Evolutionary conservation across 2,113 vertebrate genomes (phyloP).

Genomic region (Cryptomyrus ogoouensis): DNA sequence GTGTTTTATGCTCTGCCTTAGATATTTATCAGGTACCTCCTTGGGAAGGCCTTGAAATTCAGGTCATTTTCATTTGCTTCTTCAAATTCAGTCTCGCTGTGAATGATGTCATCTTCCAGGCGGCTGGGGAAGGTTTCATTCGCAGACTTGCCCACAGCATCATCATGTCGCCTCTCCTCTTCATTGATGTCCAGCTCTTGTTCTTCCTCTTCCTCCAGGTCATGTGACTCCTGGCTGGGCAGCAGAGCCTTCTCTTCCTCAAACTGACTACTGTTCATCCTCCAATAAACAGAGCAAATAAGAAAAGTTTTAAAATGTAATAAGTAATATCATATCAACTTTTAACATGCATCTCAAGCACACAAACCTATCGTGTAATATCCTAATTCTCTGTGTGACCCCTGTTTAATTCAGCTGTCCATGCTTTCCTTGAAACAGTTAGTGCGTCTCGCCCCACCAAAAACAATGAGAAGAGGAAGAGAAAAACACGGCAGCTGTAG

Average conservation of each 20-base stretch:
- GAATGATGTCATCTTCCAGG: slow-evolving; percentile 63
- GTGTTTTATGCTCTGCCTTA: neutral
- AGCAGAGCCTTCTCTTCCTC: slow-evolving; percentile 80
- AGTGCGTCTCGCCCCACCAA: neutral
- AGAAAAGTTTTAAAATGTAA: neutral
- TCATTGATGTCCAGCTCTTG: slow-evolving; percentile 84
- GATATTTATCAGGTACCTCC: slow-evolving; percentile 58
- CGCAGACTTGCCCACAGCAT: slow-evolving; percentile 60
- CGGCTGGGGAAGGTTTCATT: slow-evolving; percentile 60
- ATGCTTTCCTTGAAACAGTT: slow-evolving; percentile 22
- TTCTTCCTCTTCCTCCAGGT: slow-evolving; percentile 83
- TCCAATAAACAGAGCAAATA: slow-evolving; percentile 34
- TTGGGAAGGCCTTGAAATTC: slow-evolving; percentile 80
- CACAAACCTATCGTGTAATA: neutral
- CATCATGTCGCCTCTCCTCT: slow-evolving; percentile 68
- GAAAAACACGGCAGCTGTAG: slow-evolving; percentile 39
- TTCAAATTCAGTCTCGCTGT: slow-evolving; percentile 75
- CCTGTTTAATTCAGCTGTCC: slow-evolving; percentile 9
- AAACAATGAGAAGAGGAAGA: slow-evolving; percentile 21
- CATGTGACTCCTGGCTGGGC: slow-evolving; percentile 68
- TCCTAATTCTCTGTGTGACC: neutral
- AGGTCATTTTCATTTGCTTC: slow-evolving; percentile 71
- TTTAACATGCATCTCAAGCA: neutral
- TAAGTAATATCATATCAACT: neutral
- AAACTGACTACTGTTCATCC: slow-evolving; percentile 81